Evolutionary conservation across 2,113 vertebrate genomes (phyloP).

Genomic region (Alligator mississippiensis): DNA sequence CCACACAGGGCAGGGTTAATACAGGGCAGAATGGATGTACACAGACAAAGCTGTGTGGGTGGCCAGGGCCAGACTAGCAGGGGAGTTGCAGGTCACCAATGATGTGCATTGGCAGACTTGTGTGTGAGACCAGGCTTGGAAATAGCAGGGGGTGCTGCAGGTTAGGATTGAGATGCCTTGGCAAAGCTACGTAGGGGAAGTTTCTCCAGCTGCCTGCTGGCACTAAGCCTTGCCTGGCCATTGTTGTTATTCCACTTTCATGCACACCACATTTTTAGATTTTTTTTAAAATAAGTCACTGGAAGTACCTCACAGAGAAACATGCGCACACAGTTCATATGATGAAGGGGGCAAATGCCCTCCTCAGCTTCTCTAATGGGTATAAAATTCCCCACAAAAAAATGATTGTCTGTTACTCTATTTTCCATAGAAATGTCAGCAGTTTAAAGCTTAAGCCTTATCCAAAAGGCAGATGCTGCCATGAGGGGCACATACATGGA

Average conservation of each 20-base stretch:
- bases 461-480: neutral
- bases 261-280: neutral
- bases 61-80: neutral
- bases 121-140: neutral
- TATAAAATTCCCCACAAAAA: constrained; percentile 31
- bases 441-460: neutral
- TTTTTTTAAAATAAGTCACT: neutral
- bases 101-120: constrained; percentile 52
- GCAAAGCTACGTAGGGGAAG: neutral
- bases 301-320: constrained; percentile 1
- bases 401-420: neutral
- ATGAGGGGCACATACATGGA: neutral
- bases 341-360: neutral
- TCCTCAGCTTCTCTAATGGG: constrained; percentile 11
- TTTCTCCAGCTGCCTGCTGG: neutral
- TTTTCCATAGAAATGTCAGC: neutral
- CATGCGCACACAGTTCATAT: neutral
- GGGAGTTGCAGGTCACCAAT: neutral
- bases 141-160: constrained; percentile 30
- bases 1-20: no score
- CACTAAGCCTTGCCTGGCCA: constrained; percentile 20
- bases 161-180: constrained; percentile 23
- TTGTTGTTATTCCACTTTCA: neutral
- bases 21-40: neutral
- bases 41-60: neutral